Base-by-base conservation (phyloP, 1,140 invertebrate species). In the Brachionus calyciflorus region DNA sequence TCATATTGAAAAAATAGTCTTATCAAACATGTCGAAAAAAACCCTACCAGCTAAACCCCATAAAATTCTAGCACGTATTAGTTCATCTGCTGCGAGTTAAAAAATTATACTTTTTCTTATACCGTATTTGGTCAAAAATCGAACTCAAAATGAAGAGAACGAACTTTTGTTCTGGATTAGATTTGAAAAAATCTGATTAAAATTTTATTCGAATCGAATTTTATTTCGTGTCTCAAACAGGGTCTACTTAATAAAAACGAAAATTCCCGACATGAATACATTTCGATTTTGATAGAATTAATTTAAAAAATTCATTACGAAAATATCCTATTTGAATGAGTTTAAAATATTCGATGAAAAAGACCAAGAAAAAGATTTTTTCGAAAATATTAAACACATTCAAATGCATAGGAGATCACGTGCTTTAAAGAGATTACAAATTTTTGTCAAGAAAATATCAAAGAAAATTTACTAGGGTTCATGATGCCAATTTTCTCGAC, bases 311-410 rank as follows among this genome's bases (percentile, higher is more conserved):
- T 73, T 40, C 2, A 1, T n/a, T n/a, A n/a, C n/a, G n/a, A 3
- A 41, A 51, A 40, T 40, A 24, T 9, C 17, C 51, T 28, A 30
- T 26, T 83, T 84, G 69, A 86, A 87, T n/a, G 92, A 95, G 84
- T 86, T 96, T 30, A 84, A 88, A 17, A 84, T 95, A 1, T 87
- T 88, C 0, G 90, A 92, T 81, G 88, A 89, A 80, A 85, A 86
- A 40, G 92, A 97, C 82, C 83, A 86, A 0, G 94, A 98, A 82
- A 89, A 92, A 0, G 93, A 97, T 84, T 95, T 97, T 86, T 98
- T 95, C 81, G 91, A 94, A 79, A 97, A 96, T 81, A 90, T 94
- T 79, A 88, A 89, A 40, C 94, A 98, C 86, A 86, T 88, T 57
- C 91, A 95, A 85, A 85, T 90, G 14, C 91, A 94, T 81, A 88